A percentile compares a stretch with the other conserved stretches of the same genome.
These are phyloP conservation scores for Pyrgilauda ruficollis DNA, from an alignment of 2,113 vertebrate genomes.

Conservation along the genomic window DNA sequence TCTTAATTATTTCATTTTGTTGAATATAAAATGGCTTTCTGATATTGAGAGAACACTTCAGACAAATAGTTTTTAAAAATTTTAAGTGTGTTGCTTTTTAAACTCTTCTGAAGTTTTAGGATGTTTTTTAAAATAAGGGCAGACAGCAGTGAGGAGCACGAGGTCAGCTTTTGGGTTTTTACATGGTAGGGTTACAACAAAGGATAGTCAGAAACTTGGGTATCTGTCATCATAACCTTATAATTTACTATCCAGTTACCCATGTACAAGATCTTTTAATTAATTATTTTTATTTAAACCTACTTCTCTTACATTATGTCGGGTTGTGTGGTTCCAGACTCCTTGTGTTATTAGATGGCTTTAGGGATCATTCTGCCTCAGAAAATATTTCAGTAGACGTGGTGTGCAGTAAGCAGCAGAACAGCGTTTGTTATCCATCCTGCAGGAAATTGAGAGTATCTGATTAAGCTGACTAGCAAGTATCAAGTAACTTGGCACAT, in stretches of 20 bases:
- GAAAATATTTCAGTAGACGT: constrained; percentile 48
- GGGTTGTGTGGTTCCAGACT: background rate
- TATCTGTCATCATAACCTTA: background rate
- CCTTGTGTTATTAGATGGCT: background rate
- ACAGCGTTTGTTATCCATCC: constrained; percentile 47
- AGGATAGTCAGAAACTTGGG: background rate
- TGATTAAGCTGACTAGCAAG: constrained; percentile 86
- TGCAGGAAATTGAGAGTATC: constrained; percentile 77
- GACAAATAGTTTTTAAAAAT: background rate
- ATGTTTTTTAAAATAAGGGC: background rate
- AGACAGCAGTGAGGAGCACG: background rate
- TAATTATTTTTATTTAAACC: background rate
- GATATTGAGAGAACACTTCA: background rate
- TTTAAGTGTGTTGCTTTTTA: background rate
- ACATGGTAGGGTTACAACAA: background rate
- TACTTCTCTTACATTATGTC: background rate
- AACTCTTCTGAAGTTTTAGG: background rate
- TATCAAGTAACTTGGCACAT: constrained; percentile 72
- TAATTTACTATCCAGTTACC: background rate
- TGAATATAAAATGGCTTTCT: background rate
- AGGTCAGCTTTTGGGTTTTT: background rate
- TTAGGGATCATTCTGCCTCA: background rate
- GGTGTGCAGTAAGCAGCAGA: constrained; percentile 48
- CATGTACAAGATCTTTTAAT: background rate
- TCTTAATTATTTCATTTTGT: background rate